Conservation (phyloP, 2,888 invertebrate genomes). For the Drymonia ruficornis region DNA sequence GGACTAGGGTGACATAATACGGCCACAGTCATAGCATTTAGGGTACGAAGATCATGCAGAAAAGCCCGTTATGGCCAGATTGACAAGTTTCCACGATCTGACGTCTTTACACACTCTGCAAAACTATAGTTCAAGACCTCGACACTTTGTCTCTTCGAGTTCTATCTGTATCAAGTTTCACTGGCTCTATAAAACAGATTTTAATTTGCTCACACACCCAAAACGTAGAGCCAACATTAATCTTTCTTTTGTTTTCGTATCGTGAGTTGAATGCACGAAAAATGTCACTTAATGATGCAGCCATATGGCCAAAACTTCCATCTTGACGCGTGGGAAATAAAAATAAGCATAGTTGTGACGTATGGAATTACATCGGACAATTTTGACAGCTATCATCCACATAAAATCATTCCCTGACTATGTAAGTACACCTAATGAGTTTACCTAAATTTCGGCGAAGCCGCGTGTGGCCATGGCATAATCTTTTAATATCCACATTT, state of each 20-base stretch:
- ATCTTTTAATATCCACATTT: neutral
- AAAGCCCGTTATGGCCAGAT: no score
- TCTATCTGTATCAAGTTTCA: slow-evolving; percentile 13
- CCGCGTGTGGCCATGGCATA: neutral
- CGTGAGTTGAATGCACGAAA: slow-evolving; percentile 33
- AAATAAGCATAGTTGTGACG: slow-evolving; percentile 38
- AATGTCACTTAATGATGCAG: slow-evolving; percentile 37
- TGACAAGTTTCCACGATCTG: no score
- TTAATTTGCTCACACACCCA: slow-evolving; percentile 8
- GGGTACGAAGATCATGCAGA: no score
- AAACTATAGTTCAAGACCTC: neutral
- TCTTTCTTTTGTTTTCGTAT: slow-evolving; percentile 23
- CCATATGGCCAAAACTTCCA: slow-evolving; percentile 35
- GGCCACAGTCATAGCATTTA: no score
- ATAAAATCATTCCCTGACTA: neutral
- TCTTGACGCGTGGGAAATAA: slow-evolving; percentile 43
- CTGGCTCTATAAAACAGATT: slow-evolving; percentile 14
- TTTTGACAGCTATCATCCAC: neutral
- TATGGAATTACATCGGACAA: slow-evolving; percentile 10
- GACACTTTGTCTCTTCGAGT: slow-evolving; percentile 6
- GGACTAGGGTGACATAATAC: no score
- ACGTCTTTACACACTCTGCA: no score
- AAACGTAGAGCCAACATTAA: neutral
- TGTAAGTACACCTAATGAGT: no score
- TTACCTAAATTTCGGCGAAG: neutral